A percentile compares a stretch with the other conserved stretches of the same genome.
Conservation (phyloP, 2,797 vertebrate species). For the Loris lydekkerianus region DNA sequence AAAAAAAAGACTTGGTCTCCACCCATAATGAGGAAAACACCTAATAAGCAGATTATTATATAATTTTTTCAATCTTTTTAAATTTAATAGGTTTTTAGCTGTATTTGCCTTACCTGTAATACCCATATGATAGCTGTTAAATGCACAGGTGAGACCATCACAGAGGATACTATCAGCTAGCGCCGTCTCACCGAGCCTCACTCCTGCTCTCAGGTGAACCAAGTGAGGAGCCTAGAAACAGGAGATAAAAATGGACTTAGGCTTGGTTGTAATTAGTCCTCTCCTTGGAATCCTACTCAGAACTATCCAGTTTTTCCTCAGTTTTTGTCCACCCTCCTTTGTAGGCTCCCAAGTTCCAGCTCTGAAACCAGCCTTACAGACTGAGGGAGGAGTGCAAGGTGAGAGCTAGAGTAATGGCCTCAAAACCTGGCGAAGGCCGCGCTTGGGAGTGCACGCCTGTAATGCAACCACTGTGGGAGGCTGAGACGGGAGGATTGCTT, state of each 20-base stretch:
- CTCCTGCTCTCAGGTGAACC: slow-evolving; percentile 93
- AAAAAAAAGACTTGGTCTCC: not conserved
- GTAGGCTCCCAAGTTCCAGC: not conserved
- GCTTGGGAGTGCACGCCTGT: too few relatives aligned
- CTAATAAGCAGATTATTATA: not conserved
- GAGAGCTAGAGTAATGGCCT: too few relatives aligned
- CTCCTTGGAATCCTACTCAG: not conserved
- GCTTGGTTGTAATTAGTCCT: not conserved
- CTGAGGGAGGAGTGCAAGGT: too few relatives aligned
- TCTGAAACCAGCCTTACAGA: too few relatives aligned
- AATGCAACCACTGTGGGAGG: too few relatives aligned
- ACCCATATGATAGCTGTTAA: slow-evolving; percentile 97
- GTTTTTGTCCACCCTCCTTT: not conserved
- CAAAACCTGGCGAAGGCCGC: too few relatives aligned
- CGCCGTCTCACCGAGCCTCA: slow-evolving; percentile 93
- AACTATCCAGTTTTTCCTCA: not conserved
- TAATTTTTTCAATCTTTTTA: not conserved
- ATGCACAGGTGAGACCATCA: slow-evolving; percentile 96
- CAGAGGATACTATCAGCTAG: slow-evolving; percentile 94
- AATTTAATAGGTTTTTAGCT: rapidly evolving
- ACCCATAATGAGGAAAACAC: not conserved
- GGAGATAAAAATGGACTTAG: not conserved
- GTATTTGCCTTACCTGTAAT: slow-evolving; percentile 92
- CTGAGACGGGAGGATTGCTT: too few relatives aligned
- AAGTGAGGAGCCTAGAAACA: slow-evolving; percentile 92